A percentile compares a stretch with the other conserved stretches of the same genome.
Conservation (phyloP, 2,797 vertebrate genomes). For the Anguilla megastoma region DNA sequence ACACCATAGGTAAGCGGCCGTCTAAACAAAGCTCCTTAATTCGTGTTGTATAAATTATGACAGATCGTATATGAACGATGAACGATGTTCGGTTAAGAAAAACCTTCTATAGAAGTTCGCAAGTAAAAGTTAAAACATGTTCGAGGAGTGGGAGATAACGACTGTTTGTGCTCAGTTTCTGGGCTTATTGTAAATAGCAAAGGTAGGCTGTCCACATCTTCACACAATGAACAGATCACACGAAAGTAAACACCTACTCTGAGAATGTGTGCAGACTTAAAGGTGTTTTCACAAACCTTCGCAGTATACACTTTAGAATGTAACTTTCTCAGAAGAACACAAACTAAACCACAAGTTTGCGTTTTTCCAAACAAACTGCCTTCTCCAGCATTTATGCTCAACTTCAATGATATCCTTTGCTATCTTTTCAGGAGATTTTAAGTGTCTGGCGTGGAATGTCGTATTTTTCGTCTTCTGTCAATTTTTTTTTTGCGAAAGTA, state of each 20-base stretch:
- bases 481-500: neutral
- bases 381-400: neutral
- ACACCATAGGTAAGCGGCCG: conserved; percentile 33
- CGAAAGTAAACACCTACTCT: neutral
- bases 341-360: neutral
- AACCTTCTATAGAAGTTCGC: neutral
- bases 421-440: neutral
- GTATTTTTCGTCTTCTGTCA: neutral
- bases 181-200: neutral
- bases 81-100: neutral
- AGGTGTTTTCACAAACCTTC: neutral
- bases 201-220: neutral
- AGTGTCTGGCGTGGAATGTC: neutral
- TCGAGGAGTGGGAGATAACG: neutral
- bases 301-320: neutral
- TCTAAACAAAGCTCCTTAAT: neutral
- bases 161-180: neutral
- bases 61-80: neutral
- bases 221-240: neutral
- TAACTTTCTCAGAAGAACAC: neutral
- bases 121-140: neutral
- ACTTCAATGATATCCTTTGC: neutral
- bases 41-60: neutral
- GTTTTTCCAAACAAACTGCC: neutral
- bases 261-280: neutral